Evolutionary conservation across 2,797 vertebrate species (phyloP), one percentile per base, ranked within the genome.

Genomic region (Sebastes alutus): DNA sequence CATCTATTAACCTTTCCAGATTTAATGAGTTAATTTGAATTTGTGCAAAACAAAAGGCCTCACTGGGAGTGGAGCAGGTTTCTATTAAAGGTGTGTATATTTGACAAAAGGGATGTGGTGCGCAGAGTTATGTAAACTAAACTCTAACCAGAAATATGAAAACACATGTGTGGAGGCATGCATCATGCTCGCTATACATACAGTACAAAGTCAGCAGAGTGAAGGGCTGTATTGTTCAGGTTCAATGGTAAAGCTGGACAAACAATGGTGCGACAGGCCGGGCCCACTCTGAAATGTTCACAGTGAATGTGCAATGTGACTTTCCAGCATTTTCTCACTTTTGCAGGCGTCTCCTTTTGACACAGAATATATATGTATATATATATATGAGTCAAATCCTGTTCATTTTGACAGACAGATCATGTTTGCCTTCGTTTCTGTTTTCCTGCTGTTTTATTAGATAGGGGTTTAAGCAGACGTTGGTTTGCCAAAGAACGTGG

Each of bases 191-290:
- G 2, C 71, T 42, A 46, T 42, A 61, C 20, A 38, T 80, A 46
- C 73, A 72, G 38, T 9, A 65, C 73, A 75, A 30, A 71, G 81
- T 94, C 92, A 92, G 93, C 92, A 90, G 64, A 81, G 61, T 56
- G 70, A 58, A 0, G 75, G 33, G 32, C 68, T 63, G 67, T 38
- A 86, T 90, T 91, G 92, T 94, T 88, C 49, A 9, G 64, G 35
- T 86, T 90, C 79, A 84, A 89, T 42, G 85, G 80, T 87, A 82
- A 29, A 90, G 86, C 84, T 90, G 90, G 89, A 81, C 80, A 75
- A 77, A 87, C 88, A 90, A 83, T 54, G 64, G 42, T 49, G 75
- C 25, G 7, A 74, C 63, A 59, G 61, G 59, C 22, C 0, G 16
- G 71, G 65, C 9, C 2, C 2, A 5, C 49, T 78, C 35, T 77